Conservation (phyloP, 2,797 vertebrate species). For the Leptodactylus fallax region DNA sequence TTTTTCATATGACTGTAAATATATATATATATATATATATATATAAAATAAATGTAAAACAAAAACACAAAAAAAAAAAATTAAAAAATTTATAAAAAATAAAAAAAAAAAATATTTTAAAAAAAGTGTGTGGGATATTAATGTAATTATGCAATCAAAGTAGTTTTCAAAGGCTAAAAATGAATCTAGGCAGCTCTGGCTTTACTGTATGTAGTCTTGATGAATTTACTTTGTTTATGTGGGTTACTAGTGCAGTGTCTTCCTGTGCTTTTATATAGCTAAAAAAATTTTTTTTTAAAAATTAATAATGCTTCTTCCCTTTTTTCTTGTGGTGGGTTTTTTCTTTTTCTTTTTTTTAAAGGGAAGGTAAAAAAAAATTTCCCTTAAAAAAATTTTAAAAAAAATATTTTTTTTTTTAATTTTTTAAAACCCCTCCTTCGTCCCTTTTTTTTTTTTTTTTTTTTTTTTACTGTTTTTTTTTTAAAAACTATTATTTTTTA, state of each 20-base stretch:
- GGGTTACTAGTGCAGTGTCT: conserved; percentile 36
- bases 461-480: conserved; percentile 76
- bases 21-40: no score
- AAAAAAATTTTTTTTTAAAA: conserved; percentile 71
- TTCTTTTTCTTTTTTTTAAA: conserved; percentile 81
- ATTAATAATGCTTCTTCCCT: conserved; percentile 75
- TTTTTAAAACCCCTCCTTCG: conserved; percentile 74
- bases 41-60: no score
- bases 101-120: no score
- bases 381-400: conserved; percentile 80
- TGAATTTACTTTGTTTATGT: conserved; percentile 13
- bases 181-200: background rate
- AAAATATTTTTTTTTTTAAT: conserved; percentile 82
- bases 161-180: conserved; percentile 4
- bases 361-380: conserved; percentile 90
- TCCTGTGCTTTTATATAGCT: conserved; percentile 60
- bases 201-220: background rate
- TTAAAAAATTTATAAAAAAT: no score
- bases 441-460: no score
- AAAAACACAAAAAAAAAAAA: no score
- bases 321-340: conserved; percentile 76
- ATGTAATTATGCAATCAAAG: conserved; percentile 16
- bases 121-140: no score
- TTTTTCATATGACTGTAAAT: no score
- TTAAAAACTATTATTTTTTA: no score